Conservation (phyloP, 1,140 invertebrate genomes). For the Drosophila pectinifera region DNA sequence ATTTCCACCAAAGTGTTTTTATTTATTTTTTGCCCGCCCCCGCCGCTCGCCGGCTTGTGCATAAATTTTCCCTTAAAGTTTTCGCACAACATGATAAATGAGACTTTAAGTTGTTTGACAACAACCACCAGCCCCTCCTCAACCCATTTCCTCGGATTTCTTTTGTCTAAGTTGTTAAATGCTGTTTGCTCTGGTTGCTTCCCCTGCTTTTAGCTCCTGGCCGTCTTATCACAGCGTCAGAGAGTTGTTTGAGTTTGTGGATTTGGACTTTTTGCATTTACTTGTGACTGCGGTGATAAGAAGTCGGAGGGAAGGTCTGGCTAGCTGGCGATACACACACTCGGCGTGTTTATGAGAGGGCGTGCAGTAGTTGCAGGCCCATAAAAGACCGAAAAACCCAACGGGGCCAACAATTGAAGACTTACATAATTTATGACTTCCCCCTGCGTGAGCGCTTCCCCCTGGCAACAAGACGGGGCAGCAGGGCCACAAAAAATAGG, state of each 20-base stretch:
- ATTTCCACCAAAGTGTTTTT: constrained; percentile 63
- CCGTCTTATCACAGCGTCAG: constrained; percentile 63
- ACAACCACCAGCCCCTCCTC: constrained; percentile 17
- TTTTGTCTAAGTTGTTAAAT: constrained; percentile 75
- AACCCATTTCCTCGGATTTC: constrained; percentile 53
- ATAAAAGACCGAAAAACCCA: constrained; percentile 46
- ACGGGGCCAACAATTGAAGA: constrained; percentile 41
- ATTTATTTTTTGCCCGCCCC: constrained; percentile 38
- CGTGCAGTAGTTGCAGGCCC: constrained; percentile 66
- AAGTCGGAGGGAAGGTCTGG: not conserved
- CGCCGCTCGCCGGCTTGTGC: constrained; percentile 29
- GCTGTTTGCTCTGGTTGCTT: constrained; percentile 37
- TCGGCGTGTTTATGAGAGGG: constrained; percentile 26
- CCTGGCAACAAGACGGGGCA: constrained; percentile 25
- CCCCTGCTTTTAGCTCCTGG: constrained; percentile 14
- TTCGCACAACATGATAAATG: constrained; percentile 80
- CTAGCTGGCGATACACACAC: not conserved
- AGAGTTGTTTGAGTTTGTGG: constrained; percentile 66
- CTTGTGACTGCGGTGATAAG: constrained; percentile 17
- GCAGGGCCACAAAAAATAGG: constrained; percentile 33
- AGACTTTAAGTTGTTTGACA: constrained; percentile 84
- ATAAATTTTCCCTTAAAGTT: constrained; percentile 75
- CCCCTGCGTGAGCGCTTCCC: constrained; percentile 45
- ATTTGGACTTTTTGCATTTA: constrained; percentile 47
- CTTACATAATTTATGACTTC: constrained; percentile 84